Evolutionary conservation across 37 sponge, comb jelly and placozoan species (phyloP).

Genomic region (Crambe crambe): DNA sequence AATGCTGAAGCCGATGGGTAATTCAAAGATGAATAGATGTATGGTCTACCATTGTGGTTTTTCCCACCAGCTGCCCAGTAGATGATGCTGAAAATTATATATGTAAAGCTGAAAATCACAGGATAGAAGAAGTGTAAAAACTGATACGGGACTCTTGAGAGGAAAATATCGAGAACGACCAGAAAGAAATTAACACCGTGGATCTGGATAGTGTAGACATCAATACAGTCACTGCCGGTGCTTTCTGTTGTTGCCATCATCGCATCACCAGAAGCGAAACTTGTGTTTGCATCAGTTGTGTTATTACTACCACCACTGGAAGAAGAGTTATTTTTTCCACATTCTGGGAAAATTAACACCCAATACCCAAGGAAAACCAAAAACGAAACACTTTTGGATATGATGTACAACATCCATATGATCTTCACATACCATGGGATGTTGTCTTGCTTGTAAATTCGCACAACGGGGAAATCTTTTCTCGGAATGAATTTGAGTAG

Average conservation of each 20-base stretch:
- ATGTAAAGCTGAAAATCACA: conserved; percentile 14
- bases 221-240: not conserved
- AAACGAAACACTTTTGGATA: not conserved
- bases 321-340: not conserved
- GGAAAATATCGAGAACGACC: conserved; percentile 36
- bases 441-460: conserved; percentile 30
- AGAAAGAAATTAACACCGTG: conserved; percentile 61
- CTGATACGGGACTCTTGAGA: conserved; percentile 47
- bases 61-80: conserved; percentile 71
- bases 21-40: conserved; percentile 55
- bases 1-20: conserved; percentile 13
- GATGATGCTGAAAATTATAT: conserved; percentile 51
- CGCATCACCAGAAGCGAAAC: no score
- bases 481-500: not conserved
- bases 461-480: not conserved
- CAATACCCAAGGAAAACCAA: conserved; percentile 43
- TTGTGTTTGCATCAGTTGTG: no score
- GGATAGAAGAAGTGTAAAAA: conserved; percentile 47
- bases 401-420: conserved; percentile 39
- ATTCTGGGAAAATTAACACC: not conserved
- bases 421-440: conserved; percentile 52
- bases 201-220: conserved; percentile 26
- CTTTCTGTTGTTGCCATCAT: no score
- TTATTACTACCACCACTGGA: not conserved
- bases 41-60: conserved; percentile 9